Evolutionary conservation across 2,888 invertebrate species (phyloP).

Genomic region (Thereva nobilitata): DNA sequence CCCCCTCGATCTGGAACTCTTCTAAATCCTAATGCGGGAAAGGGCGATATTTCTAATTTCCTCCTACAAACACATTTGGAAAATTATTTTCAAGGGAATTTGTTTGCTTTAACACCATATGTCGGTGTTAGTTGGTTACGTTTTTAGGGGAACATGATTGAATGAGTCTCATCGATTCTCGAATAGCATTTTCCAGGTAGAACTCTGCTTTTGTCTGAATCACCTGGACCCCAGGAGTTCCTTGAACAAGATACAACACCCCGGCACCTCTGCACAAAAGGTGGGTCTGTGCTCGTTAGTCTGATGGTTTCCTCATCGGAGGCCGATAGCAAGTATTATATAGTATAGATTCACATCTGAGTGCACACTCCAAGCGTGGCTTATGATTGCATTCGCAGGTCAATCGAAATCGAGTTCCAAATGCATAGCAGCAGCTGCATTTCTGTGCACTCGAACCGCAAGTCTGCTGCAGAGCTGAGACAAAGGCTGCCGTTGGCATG

Average conservation of each 20-base stretch:
- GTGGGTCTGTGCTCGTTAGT: constrained; percentile 25
- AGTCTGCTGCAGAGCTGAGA: constrained; percentile 16
- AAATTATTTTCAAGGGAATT: too few relatives aligned
- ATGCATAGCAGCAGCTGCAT: constrained; percentile 25
- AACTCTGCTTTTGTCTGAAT: too few relatives aligned
- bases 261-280: constrained; percentile 10
- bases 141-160: too few relatives aligned
- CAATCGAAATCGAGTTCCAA: constrained; percentile 6
- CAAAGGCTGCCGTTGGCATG: constrained; percentile 28
- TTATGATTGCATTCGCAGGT: constrained; percentile 31
- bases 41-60: not conserved
- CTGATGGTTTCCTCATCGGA: constrained; percentile 26
- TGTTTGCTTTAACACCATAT: too few relatives aligned
- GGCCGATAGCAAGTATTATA: constrained; percentile 20
- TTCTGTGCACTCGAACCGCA: constrained; percentile 1
- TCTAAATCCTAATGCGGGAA: not conserved
- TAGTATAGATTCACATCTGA: constrained; percentile 29
- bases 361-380: constrained; percentile 22
- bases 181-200: too few relatives aligned
- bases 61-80: not conserved
- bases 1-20: constrained; percentile 1
- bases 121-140: too few relatives aligned
- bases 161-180: too few relatives aligned
- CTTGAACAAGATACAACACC: not conserved
- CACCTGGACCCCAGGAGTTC: too few relatives aligned